phyloP scores from a whole-genome alignment of 2,888 invertebrate genomes.

The Tachina grossa region DNA sequence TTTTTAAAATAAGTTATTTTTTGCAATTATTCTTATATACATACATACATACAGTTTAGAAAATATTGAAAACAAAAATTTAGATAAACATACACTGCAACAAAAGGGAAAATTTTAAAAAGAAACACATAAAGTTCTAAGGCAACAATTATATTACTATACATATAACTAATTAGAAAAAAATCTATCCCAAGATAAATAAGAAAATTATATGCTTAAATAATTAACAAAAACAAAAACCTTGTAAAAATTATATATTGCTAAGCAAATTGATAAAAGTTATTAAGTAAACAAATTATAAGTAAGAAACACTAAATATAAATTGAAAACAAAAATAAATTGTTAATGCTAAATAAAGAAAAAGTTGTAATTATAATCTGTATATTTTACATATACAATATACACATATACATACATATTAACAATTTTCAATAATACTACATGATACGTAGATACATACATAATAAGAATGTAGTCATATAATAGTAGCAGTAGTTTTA shows the following conservation, averaged over 20 bases:
- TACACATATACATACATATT: constrained; percentile 38
- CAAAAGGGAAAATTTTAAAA: constrained; percentile 47
- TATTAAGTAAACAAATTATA: constrained; percentile 52
- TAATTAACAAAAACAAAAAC: constrained; percentile 38
- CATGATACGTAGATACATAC: constrained; percentile 21
- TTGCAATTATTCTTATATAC: constrained; percentile 66
- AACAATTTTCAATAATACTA: constrained; percentile 38
- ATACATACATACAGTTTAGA: constrained; percentile 38
- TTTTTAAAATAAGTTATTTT: constrained; percentile 67
- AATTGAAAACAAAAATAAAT: constrained; percentile 59
- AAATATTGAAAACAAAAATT: constrained; percentile 58
- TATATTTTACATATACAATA: constrained; percentile 64
- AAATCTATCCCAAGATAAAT: constrained; percentile 40
- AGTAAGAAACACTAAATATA: constrained; percentile 21
- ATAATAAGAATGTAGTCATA: constrained; percentile 58
- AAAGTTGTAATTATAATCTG: constrained; percentile 69
- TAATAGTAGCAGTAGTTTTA: constrained; percentile 69
- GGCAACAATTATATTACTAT: constrained; percentile 5
- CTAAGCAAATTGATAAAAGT: constrained; percentile 67
- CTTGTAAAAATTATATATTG: constrained; percentile 68
- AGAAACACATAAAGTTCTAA: constrained; percentile 22
- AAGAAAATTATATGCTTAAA: constrained; percentile 55
- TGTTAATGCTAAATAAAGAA: constrained; percentile 70
- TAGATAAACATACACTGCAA: constrained; percentile 69
- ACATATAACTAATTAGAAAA: constrained; percentile 18